These are phyloP conservation scores for Asobara japonica DNA, from an alignment of 1,140 invertebrate species.

Conservation along the genomic window DNA sequence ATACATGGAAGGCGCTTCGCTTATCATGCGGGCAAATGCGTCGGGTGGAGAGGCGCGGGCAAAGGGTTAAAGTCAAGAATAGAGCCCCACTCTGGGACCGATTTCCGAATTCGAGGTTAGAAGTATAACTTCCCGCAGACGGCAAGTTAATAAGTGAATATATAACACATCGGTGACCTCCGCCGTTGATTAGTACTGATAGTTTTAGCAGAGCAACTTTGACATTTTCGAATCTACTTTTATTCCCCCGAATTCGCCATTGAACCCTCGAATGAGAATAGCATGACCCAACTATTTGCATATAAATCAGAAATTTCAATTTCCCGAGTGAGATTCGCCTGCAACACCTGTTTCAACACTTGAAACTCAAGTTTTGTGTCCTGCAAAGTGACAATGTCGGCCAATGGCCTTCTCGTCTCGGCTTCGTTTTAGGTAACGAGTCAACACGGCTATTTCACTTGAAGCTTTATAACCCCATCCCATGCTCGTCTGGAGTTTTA, in stretches of 20 bases:
- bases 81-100: too few relatives aligned
- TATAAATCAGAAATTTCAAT: background rate
- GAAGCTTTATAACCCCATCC: conserved; percentile 29
- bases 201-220: too few relatives aligned
- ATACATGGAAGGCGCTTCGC: too few relatives aligned
- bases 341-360: conserved; percentile 21
- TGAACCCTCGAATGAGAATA: background rate
- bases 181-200: too few relatives aligned
- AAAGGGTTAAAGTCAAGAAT: too few relatives aligned
- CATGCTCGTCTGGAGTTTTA: conserved; percentile 16
- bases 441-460: conserved; percentile 37
- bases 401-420: conserved; percentile 11
- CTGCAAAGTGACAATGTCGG: background rate
- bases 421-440: conserved; percentile 30
- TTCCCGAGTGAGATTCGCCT: background rate
- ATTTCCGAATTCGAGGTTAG: too few relatives aligned
- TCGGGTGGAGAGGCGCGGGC: too few relatives aligned
- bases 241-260: background rate
- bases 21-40: too few relatives aligned
- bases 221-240: too few relatives aligned
- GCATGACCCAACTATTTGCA: background rate
- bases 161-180: too few relatives aligned
- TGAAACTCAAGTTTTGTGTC: conserved; percentile 12
- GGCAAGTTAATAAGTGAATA: too few relatives aligned
- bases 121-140: too few relatives aligned